Evolutionary conservation across 2,797 vertebrate species (phyloP), one percentile per base, ranked within the genome.

Genomic region (Sebastes trivittatus): DNA sequence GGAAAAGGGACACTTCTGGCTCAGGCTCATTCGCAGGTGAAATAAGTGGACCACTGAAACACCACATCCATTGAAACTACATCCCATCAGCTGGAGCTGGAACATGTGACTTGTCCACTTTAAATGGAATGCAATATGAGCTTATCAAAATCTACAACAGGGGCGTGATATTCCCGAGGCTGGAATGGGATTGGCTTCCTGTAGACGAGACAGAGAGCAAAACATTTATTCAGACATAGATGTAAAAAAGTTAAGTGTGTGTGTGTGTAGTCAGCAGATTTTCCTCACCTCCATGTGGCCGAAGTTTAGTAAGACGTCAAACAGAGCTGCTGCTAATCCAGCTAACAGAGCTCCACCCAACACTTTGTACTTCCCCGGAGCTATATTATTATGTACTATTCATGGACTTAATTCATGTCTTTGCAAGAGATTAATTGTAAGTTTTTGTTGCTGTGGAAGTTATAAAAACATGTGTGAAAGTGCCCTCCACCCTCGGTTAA

Each of bases 351-450:
- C 75, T 75, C 81, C 84, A 85, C 84, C 88, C 84, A 34, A 14
- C 61, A 70, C 73, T 83, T 62, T 73, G 49, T 52, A 49, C 64
- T 61, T n/a, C 61, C 56, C 13, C 74, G 70, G 61, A 78, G 46
- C 20, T 75, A 20, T 92, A 68, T 87, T 59, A 84, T 90, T 89
- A 85, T 63, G 23, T 6, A 25, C 84, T 92, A 88, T 87, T 89
- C 63, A 64, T 59, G 46, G 88, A 83, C 76, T 75, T 56, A 70
- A 61, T 62, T 60, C 63, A 46, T 74, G 75, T 77, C 85, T 78
- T 69, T 87, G 32, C 6, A 23, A 10, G 29, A 68, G 55, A 87
- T 83, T 80, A 80, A 89, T 85, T 79, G 46, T 62, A 75, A 54
- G 72, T 72, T 80, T 80, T 81, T 82, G 67, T 80, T 83, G 34